Percentiles rank a stretch among this genome's conserved stretches.
Conservation (phyloP, 2,797 vertebrate genomes). For the Apodemus agrarius region DNA sequence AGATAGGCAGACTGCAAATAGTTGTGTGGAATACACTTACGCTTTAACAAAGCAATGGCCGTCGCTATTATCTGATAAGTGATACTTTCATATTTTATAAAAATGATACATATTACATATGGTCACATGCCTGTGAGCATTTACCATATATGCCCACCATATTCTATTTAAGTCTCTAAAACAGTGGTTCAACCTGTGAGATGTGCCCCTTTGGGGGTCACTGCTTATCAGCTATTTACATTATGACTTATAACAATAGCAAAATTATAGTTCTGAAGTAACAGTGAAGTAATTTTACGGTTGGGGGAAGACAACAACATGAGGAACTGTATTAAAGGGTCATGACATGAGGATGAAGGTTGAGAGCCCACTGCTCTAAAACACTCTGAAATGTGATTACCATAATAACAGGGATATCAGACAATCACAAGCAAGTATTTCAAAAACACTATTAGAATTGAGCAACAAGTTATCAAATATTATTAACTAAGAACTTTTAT, state of each 20-base stretch:
- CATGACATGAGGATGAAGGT: not conserved
- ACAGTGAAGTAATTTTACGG: not conserved
- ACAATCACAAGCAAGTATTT: not conserved
- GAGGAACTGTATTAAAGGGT: not conserved
- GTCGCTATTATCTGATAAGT: not conserved
- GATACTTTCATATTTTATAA: conserved; percentile 5
- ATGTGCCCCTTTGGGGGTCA: not conserved
- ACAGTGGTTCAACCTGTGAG: not conserved
- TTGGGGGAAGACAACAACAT: not conserved
- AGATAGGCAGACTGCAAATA: conserved; percentile 13
- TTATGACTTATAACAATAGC: not conserved
- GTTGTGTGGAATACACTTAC: not conserved
- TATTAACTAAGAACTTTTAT: conserved; percentile 23
- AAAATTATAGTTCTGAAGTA: not conserved
- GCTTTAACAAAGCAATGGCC: not conserved
- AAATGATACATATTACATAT: not conserved
- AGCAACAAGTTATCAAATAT: not conserved
- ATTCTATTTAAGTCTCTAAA: not conserved
- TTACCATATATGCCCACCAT: not conserved
- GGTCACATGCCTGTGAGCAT: conserved; percentile 26
- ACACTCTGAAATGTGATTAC: conserved; percentile 31
- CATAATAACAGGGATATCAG: not conserved
- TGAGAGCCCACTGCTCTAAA: not conserved
- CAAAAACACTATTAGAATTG: conserved; percentile 37
- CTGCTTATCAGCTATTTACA: not conserved